A percentile compares a stretch with the other conserved stretches of the same genome.
Evolutionary conservation across 2,797 vertebrate species (phyloP).

Genomic region (Taeniopygia guttata): DNA sequence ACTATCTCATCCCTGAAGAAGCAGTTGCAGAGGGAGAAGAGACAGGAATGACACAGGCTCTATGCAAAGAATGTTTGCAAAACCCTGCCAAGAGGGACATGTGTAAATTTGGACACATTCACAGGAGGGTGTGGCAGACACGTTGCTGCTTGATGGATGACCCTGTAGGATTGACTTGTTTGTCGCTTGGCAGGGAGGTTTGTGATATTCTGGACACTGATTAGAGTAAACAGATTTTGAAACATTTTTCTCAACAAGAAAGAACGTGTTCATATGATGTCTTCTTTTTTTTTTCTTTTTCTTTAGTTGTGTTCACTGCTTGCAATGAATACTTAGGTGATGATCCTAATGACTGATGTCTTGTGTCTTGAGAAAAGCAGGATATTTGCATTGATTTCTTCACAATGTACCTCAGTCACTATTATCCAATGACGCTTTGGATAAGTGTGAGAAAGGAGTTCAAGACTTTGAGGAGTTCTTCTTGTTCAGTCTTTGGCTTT

Average conservation of each 20-base stretch:
- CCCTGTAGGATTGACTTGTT: background rate
- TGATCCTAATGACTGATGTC: background rate
- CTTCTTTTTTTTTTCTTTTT: background rate
- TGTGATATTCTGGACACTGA: constrained; percentile 16
- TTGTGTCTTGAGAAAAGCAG: background rate
- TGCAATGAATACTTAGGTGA: background rate
- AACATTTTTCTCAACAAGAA: background rate
- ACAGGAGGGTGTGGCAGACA: background rate
- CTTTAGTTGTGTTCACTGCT: background rate
- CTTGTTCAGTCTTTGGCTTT: background rate
- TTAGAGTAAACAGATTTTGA: constrained; percentile 23
- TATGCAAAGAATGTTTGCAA: background rate
- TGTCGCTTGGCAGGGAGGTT: background rate
- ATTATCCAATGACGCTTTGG: background rate
- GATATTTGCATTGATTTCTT: background rate
- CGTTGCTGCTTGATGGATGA: background rate
- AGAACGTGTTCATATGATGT: background rate
- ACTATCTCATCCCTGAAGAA: background rate
- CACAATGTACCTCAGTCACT: background rate
- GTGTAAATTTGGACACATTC: background rate
- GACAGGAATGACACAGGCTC: background rate
- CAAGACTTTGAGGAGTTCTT: background rate
- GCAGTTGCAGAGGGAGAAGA: background rate
- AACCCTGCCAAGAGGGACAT: background rate
- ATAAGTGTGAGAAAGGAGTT: background rate